These are phyloP conservation scores for Stylophora pistillata DNA, from an alignment of 64 coral and sea anemone species.

Conservation along the genomic window DNA sequence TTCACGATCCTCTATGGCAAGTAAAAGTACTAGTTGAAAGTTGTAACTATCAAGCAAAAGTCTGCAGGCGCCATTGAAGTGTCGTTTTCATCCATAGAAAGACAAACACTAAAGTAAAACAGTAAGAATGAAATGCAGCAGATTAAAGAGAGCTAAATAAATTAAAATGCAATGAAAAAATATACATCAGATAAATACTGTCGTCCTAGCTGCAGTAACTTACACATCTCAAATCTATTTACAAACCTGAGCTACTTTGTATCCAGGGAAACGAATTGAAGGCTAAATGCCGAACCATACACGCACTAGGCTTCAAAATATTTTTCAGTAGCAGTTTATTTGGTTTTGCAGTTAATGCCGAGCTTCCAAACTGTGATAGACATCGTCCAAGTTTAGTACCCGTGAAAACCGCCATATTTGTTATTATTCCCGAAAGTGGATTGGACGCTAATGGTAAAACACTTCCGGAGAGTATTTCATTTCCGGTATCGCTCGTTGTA, in stretches of 20 bases:
- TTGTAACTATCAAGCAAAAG: too few species aligned
- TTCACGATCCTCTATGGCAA: too few species aligned
- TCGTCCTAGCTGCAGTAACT: too few species aligned
- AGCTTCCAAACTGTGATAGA: not conserved
- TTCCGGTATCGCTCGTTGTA: not conserved
- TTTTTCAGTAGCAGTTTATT: slow-evolving; percentile 17
- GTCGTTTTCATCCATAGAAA: too few species aligned
- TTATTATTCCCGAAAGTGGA: not conserved
- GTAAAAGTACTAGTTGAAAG: too few species aligned
- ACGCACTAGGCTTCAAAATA: slow-evolving; percentile 6
- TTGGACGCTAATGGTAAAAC: not conserved
- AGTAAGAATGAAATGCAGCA: too few species aligned
- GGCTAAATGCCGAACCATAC: slow-evolving; percentile 28
- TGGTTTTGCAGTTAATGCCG: not conserved
- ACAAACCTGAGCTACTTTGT: slow-evolving; percentile 53
- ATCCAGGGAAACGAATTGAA: slow-evolving; percentile 62
- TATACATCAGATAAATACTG: too few species aligned
- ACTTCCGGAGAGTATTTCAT: not conserved
- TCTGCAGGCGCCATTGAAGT: too few species aligned
- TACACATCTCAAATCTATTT: not conserved
- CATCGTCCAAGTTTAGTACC: not conserved
- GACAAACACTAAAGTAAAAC: too few species aligned
- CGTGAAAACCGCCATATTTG: slow-evolving; percentile 17
- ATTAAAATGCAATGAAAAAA: too few species aligned
- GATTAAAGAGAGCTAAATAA: too few species aligned